These are phyloP conservation scores for Pelmatolapia mariae DNA, from an alignment of 2,113 vertebrate species.

Conservation along the genomic window DNA sequence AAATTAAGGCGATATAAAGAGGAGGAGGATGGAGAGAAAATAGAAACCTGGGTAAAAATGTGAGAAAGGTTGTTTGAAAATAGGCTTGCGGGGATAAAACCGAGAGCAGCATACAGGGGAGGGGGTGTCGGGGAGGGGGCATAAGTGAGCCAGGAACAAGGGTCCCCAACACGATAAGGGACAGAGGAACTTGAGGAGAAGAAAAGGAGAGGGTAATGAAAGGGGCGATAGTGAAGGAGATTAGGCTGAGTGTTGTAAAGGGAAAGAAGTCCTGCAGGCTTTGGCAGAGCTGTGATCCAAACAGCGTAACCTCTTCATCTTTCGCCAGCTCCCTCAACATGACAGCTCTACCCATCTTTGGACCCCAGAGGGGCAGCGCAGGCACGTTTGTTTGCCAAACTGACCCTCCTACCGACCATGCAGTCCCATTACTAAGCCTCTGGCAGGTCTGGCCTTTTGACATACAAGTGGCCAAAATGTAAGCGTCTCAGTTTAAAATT, in stretches of 20 bases:
- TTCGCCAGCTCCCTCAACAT: constrained; percentile 37
- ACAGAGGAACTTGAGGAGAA: constrained; percentile 7
- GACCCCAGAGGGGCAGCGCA: constrained; percentile 23
- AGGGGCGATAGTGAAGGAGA: constrained; percentile 9
- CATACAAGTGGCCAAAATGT: background rate
- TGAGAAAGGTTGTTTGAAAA: constrained; percentile 3
- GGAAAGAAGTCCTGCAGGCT: constrained; percentile 28
- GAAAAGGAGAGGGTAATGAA: constrained; percentile 8
- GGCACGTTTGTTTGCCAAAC: constrained; percentile 24
- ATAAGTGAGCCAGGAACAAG: constrained; percentile 1
- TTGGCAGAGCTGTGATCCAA: constrained; percentile 41
- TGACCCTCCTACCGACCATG: background rate
- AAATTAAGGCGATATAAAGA: constrained; percentile 23
- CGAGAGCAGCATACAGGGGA: background rate
- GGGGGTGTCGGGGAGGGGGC: background rate
- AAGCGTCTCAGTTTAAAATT: background rate
- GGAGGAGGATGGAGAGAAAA: background rate
- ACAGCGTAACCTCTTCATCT: constrained; percentile 54
- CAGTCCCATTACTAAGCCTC: background rate
- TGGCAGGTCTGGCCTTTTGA: background rate
- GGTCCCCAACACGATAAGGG: constrained; percentile 11
- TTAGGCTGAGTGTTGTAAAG: constrained; percentile 21
- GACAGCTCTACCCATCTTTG: constrained; percentile 45
- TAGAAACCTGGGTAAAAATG: background rate
- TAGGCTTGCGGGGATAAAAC: background rate